Base-by-base conservation (phyloP, 2,113 vertebrate species). In the Gila orcuttii region DNA sequence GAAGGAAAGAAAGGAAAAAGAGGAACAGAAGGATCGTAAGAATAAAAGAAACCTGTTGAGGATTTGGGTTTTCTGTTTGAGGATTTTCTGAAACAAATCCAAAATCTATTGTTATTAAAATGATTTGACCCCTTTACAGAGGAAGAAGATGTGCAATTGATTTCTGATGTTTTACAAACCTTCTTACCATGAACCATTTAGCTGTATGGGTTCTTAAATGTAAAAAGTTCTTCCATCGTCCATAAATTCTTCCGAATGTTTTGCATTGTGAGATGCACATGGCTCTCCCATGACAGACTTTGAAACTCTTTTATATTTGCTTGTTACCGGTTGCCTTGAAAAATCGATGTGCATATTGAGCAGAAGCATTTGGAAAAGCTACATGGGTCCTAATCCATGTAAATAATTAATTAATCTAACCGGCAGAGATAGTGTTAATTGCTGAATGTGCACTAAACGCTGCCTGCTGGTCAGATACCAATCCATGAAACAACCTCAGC, bases 401-500 rank as follows among this genome's bases (percentile, higher is more conserved):
- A 47, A 69, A 82, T 82, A 77, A 31, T 82, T 17, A 25, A 62
- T 74, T 59, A 31, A 50, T 73, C 15, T 31, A 42, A 59, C 66
- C 74, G 60, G 55, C 68, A n/a, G 79, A 62, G 60, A 86, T 36
- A 7, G 52, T 4, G 15, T 86, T 81, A 86, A 81, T 25, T 59
- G 69, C 78, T 28, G 60, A 31, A 50, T 15, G 47, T 50, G 25
- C 87, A 47, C 21, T 39, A 47, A 52, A 74, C 15, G 85, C 82
- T 87, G 79, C 75, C 62, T 13, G 17, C 42, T 50, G 36, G 12
- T 81, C 59, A 64, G 57, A 45, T 47, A 36, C 19, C 86, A 85
- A 87, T 89, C 83, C 31, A 86, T 87, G 73, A 55, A 75, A 39
- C 55, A 47, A 78, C 83, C 39, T 80, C 76, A 84, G 68, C 83